Conservation (phyloP, 1,140 invertebrate genomes). For the Lethrus apterus region DNA sequence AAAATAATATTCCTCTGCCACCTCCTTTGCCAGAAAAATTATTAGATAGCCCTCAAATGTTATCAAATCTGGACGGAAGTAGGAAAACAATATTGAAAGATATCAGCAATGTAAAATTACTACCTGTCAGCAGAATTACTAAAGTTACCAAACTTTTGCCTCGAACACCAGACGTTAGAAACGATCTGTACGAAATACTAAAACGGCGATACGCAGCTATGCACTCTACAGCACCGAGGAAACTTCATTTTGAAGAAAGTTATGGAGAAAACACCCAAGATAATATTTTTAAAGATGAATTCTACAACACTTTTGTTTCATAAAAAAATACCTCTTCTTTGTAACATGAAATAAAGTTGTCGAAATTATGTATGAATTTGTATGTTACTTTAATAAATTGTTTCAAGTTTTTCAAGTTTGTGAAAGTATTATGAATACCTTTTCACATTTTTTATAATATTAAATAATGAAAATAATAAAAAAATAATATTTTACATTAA, state of each 20-base stretch:
- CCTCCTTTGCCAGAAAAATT: slow-evolving; percentile 9
- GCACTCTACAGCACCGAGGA: slow-evolving; percentile 14
- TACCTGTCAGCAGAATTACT: slow-evolving; percentile 1
- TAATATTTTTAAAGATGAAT: too few species aligned
- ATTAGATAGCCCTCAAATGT: neutral
- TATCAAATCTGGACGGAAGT: neutral
- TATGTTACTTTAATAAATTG: too few species aligned
- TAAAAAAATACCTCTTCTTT: too few species aligned
- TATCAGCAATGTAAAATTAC: slow-evolving; percentile 8
- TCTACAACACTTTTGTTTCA: too few species aligned
- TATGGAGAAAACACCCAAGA: slow-evolving; percentile 3
- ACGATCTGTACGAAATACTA: slow-evolving; percentile 14
- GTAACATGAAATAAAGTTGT: too few species aligned
- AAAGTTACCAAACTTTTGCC: neutral
- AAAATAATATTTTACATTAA: too few species aligned
- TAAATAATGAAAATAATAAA: too few species aligned
- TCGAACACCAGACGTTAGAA: slow-evolving; percentile 5
- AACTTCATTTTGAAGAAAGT: slow-evolving; percentile 2
- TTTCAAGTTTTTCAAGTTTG: too few species aligned
- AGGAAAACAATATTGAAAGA: neutral
- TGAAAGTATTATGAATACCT: too few species aligned
- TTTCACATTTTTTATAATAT: too few species aligned
- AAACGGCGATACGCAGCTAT: slow-evolving; percentile 13
- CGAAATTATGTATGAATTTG: too few species aligned
- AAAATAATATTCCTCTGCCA: slow-evolving; percentile 1